Evolutionary conservation across 1,140 invertebrate genomes (phyloP).

Genomic region (Apocrypta bakeri): DNA sequence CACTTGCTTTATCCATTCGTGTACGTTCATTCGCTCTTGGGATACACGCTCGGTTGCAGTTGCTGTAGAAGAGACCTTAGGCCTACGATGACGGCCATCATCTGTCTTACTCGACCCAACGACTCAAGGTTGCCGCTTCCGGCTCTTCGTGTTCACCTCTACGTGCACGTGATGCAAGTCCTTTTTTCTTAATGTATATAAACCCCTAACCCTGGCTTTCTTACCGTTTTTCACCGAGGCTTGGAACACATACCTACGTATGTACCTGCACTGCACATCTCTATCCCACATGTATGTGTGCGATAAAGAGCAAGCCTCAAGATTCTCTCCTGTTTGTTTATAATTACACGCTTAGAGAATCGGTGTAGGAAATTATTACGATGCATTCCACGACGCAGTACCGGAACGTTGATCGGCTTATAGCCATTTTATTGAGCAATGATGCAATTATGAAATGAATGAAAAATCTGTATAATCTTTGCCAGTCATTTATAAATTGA

Average conservation of each 20-base stretch:
- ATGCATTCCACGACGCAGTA: too few relatives aligned
- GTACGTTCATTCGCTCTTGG: slow-evolving; percentile 45
- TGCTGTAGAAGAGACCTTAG: neutral
- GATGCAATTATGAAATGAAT: neutral
- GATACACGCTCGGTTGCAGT: slow-evolving; percentile 4
- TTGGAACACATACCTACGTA: too few relatives aligned
- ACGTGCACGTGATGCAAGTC: too few relatives aligned
- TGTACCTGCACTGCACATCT: too few relatives aligned
- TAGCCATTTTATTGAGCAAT: neutral
- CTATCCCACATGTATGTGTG: too few relatives aligned
- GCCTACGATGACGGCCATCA: slow-evolving; percentile 45
- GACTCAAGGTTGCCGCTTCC: slow-evolving; percentile 29
- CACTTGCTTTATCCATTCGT: neutral
- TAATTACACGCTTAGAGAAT: neutral
- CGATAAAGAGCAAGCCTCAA: too few relatives aligned
- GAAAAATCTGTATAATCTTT: neutral
- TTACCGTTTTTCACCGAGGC: neutral
- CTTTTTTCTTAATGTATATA: neutral
- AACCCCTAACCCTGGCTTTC: neutral
- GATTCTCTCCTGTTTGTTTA: slow-evolving; percentile 1
- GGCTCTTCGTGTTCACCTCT: slow-evolving; percentile 16
- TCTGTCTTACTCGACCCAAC: slow-evolving; percentile 39
- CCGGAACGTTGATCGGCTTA: neutral
- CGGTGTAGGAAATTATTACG: neutral
- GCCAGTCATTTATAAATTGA: neutral